phyloP scores from a whole-genome alignment of 2,888 invertebrate species.

The Coleophora deauratella region DNA sequence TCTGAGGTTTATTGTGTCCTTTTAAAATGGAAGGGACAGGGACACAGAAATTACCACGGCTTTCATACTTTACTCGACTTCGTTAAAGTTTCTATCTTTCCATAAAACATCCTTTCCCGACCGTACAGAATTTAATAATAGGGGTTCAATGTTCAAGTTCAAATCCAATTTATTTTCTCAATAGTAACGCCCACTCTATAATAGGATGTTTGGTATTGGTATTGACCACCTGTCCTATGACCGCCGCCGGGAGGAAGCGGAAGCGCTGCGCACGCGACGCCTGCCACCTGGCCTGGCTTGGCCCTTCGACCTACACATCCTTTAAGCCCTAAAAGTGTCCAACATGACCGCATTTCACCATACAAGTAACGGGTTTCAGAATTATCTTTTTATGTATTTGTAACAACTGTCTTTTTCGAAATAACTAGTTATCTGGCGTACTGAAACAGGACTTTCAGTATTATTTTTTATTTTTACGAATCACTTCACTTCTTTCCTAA shows the following conservation, averaged over 20 bases:
- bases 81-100: too few species aligned
- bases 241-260: slow-evolving; percentile 42
- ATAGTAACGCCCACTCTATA: background rate
- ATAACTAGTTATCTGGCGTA: too few species aligned
- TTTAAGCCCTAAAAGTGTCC: slow-evolving; percentile 61
- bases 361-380: too few species aligned
- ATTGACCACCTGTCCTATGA: slow-evolving; percentile 30
- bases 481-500: too few species aligned
- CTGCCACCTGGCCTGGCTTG: slow-evolving; percentile 37
- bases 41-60: background rate
- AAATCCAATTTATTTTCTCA: too few species aligned
- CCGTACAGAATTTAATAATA: too few species aligned
- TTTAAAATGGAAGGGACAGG: background rate
- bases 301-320: slow-evolving; percentile 52
- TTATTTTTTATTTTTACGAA: too few species aligned
- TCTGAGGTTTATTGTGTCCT: slow-evolving; percentile 13
- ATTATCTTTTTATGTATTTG: too few species aligned
- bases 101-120: too few species aligned
- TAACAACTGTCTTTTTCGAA: slow-evolving; percentile 1
- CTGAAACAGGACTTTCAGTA: too few species aligned
- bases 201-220: slow-evolving; percentile 19
- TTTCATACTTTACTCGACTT: too few species aligned
- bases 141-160: too few species aligned
- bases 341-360: slow-evolving; percentile 20
- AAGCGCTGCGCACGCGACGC: slow-evolving; percentile 46